Base-by-base conservation (phyloP, 2,113 vertebrate species). In the Eretmochelys imbricata region DNA sequence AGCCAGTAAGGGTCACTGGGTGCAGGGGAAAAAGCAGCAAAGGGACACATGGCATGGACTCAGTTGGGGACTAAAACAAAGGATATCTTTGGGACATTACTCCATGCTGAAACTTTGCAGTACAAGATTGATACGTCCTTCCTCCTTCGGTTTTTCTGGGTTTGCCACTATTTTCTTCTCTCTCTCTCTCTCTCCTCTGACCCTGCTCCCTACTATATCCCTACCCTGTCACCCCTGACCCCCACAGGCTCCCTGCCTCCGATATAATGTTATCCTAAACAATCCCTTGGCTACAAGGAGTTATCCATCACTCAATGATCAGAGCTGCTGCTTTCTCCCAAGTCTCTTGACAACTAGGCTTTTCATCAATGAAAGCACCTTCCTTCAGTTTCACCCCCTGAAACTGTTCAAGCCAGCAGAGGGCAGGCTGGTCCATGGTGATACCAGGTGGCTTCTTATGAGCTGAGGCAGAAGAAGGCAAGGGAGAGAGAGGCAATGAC, bases 131-230 rank as follows among this genome's bases (percentile, higher is more conserved):
- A 72, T 20, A 42, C 51, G 2, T 46, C n/a, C 54, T 76, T 86
- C 50, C 25, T 72, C 22, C 35, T 62, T 22, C 59, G 12, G 85
- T 89, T 81, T 51, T 80, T 22, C 87, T 62, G 7, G 16, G 10
- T 86, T 78, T 89, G 65, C 17, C 17, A 55, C 81, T 95, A 49
- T 89, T 96, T 97, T 93, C 59, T 84, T 84, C 38, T 46, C 90
- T 3, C 38, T 46, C 24, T 92, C 90, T 3, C n/a, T 93, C 89
- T 3, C 27, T 93, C 48, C 22, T 93, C 93, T 85, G 42, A 42
- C 89, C 59, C 84, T 93, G 87, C 87, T 51, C 82, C 62, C 81
- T 69, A 12, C 5, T 89, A 69, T 31, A 49, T 3, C 92, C 85
- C 50, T 42, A 27, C 50, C 85, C 54, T 51, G 48, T 49, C 35